These are phyloP conservation scores for Torymus tubicola DNA, from an alignment of 2,888 invertebrate genomes.

Conservation along the genomic window DNA sequence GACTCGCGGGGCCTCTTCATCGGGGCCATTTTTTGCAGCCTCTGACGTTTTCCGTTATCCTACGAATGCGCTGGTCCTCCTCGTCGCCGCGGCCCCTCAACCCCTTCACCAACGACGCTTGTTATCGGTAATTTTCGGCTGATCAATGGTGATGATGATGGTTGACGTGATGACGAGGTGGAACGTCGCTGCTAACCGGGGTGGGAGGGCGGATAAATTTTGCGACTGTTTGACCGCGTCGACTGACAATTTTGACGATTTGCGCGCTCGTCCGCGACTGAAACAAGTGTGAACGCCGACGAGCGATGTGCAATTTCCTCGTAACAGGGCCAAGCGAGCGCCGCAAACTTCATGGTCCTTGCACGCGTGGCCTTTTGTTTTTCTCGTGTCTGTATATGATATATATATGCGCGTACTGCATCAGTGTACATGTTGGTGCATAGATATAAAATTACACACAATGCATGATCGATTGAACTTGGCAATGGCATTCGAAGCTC, in stretches of 20 bases:
- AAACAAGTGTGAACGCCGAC: slow-evolving; percentile 44
- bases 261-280: slow-evolving; percentile 3
- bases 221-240: background rate
- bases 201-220: too few relatives aligned
- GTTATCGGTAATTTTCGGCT: too few relatives aligned
- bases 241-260: slow-evolving; percentile 51
- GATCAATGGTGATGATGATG: too few relatives aligned
- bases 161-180: too few relatives aligned
- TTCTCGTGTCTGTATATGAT: background rate
- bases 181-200: too few relatives aligned
- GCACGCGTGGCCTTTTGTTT: slow-evolving; percentile 23
- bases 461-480: background rate
- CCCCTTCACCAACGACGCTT: too few relatives aligned
- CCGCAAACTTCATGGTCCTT: slow-evolving; percentile 23
- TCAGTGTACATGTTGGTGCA: too few relatives aligned
- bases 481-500: too few relatives aligned
- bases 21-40: slow-evolving; percentile 45
- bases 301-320: slow-evolving; percentile 28
- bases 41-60: too few relatives aligned
- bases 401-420: background rate
- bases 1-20: slow-evolving; percentile 29
- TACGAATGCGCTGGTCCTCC: too few relatives aligned
- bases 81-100: too few relatives aligned
- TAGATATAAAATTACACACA: background rate
- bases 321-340: background rate